Evolutionary conservation across 2,113 vertebrate genomes (phyloP).

Genomic region (Excalfactoria chinensis): DNA sequence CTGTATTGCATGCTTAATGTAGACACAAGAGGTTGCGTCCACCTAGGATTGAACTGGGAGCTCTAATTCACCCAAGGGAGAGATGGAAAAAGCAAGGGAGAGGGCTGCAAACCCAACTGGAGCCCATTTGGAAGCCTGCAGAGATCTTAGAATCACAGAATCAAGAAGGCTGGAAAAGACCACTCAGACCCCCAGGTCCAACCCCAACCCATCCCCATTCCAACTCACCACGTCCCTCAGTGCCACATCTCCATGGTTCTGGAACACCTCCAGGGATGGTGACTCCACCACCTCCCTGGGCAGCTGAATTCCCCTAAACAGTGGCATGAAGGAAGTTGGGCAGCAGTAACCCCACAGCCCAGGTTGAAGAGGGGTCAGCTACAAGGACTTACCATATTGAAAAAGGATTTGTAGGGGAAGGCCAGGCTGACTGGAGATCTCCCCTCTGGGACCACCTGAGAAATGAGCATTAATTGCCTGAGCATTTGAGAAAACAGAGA

Average conservation of each 20-base stretch:
- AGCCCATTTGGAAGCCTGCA: background rate
- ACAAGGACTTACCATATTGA: slow-evolving; percentile 8
- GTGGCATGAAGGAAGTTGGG: background rate
- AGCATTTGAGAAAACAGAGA: slow-evolving; percentile 37
- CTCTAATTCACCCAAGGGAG: background rate
- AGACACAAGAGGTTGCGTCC: background rate
- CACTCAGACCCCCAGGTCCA: too few species aligned
- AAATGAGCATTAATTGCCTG: slow-evolving; percentile 1
- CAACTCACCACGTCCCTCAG: too few species aligned
- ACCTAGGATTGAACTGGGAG: background rate
- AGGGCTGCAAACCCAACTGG: background rate
- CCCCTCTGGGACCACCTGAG: background rate
- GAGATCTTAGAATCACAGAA: background rate
- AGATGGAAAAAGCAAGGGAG: background rate
- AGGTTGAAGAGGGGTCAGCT: background rate
- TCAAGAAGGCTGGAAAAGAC: too few species aligned
- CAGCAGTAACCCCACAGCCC: background rate
- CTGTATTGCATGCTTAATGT: background rate
- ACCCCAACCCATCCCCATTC: too few species aligned
- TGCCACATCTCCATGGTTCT: too few species aligned
- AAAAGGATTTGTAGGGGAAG: slow-evolving; percentile 24
- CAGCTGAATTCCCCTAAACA: background rate
- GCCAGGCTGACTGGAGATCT: background rate
- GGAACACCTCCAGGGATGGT: too few species aligned
- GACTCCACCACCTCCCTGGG: too few species aligned